These are phyloP conservation scores for Papilio dardanus DNA, from an alignment of 1,140 invertebrate genomes.

Conservation along the genomic window DNA sequence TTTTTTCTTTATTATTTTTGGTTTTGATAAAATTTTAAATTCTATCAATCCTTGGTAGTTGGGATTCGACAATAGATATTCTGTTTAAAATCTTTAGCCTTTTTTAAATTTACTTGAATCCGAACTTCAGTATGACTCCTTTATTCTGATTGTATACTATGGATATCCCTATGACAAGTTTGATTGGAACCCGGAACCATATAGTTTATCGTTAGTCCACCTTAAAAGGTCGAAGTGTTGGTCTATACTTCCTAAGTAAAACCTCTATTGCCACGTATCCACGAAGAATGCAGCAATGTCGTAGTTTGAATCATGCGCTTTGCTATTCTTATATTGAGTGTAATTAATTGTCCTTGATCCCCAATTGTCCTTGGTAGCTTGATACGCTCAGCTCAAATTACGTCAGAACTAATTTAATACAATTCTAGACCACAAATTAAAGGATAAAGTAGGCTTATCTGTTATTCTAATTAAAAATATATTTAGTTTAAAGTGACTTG, in stretches of 20 bases:
- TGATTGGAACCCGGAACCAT: not conserved
- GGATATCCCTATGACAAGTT: not conserved
- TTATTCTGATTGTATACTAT: too few species aligned
- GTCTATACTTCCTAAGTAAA: not conserved
- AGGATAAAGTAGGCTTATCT: too few species aligned
- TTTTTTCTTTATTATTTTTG: not conserved
- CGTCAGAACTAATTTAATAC: slow-evolving; percentile 23
- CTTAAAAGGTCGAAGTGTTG: not conserved
- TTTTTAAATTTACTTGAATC: too few species aligned
- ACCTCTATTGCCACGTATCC: not conserved
- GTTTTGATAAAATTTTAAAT: not conserved
- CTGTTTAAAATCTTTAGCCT: too few species aligned
- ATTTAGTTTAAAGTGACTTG: too few species aligned
- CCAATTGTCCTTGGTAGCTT: slow-evolving; percentile 31
- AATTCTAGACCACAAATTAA: not conserved
- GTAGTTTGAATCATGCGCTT: slow-evolving; percentile 12
- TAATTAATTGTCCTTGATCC: slow-evolving; percentile 22
- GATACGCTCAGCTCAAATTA: slow-evolving; percentile 7
- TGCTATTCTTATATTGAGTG: slow-evolving; percentile 10
- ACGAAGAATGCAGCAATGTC: slow-evolving; percentile 4
- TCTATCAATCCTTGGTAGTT: too few species aligned
- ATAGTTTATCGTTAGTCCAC: not conserved
- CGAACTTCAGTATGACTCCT: too few species aligned
- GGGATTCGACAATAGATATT: too few species aligned
- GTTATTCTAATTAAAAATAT: too few species aligned